Evolutionary conservation across 2,113 vertebrate genomes (phyloP).

Genomic region (Notarius lentiginosus): DNA sequence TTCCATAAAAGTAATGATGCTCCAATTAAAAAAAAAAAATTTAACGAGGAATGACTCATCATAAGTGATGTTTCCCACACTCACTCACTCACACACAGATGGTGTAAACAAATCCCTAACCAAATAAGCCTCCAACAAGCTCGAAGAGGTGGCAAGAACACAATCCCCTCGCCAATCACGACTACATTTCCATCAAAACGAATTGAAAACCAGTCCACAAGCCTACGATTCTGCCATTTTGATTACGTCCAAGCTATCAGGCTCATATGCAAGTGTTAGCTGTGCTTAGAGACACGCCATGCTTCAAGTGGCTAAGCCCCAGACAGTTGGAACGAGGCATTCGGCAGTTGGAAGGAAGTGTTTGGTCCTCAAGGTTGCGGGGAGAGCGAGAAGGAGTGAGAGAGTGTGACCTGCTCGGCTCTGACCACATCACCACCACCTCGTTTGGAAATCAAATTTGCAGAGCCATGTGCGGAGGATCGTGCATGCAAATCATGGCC

Average conservation of each 20-base stretch:
- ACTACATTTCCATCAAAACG: background rate
- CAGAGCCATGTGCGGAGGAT: constrained; percentile 52
- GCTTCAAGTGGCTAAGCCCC: background rate
- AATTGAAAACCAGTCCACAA: background rate
- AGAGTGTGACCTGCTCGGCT: background rate
- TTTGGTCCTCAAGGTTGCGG: background rate
- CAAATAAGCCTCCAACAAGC: constrained; percentile 37
- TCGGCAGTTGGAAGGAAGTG: background rate
- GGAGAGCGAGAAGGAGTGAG: background rate
- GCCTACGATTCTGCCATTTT: background rate
- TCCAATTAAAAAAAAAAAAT: background rate
- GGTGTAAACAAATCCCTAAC: constrained; percentile 48
- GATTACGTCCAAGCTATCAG: background rate
- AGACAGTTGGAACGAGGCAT: constrained; percentile 13
- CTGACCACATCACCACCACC: constrained; percentile 42
- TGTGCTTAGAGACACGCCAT: background rate
- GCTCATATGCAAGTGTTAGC: background rate
- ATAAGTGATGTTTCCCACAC: background rate
- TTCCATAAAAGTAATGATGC: background rate
- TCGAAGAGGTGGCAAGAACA: too few species aligned
- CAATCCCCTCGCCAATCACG: background rate
- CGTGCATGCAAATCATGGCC: constrained; percentile 71
- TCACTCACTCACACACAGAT: constrained; percentile 30
- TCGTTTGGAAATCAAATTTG: constrained; percentile 77
- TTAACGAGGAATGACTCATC: constrained; percentile 8